Percentiles rank a stretch among this genome's conserved stretches.
Conservation (phyloP, 2,888 invertebrate species). For the Phengaris arion region DNA sequence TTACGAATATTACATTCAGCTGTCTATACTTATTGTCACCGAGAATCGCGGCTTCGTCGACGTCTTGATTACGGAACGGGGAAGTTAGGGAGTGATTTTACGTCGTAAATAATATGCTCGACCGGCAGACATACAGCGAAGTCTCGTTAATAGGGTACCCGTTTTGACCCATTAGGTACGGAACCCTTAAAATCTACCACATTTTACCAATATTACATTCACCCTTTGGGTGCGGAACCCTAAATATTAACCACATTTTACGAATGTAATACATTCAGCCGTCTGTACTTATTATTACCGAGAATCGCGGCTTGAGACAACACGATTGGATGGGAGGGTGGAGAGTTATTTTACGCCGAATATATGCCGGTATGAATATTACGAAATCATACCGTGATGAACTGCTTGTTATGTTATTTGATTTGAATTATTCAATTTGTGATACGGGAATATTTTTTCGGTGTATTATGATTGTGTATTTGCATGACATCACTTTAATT, state of each 20-base stretch:
- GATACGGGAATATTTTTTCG: not conserved
- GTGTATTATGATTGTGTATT: slow-evolving; percentile 11
- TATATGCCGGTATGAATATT: slow-evolving; percentile 35
- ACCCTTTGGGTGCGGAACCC: not conserved
- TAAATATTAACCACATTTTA: not conserved
- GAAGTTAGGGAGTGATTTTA: too few species aligned
- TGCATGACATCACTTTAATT: slow-evolving; percentile 6
- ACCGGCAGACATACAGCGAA: too few species aligned
- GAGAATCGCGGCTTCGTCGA: too few species aligned
- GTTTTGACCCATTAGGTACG: too few species aligned
- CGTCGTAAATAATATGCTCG: too few species aligned
- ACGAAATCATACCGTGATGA: slow-evolving; percentile 31
- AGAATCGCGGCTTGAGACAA: slow-evolving; percentile 41
- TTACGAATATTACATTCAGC: too few species aligned
- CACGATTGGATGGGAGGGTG: slow-evolving; percentile 46
- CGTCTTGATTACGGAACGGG: too few species aligned
- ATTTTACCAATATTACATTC: not conserved
- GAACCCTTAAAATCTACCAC: not conserved
- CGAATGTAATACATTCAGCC: not conserved
- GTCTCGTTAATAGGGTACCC: too few species aligned
- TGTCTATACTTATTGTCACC: too few species aligned
- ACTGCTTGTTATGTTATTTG: slow-evolving; percentile 32
- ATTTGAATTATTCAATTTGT: slow-evolving; percentile 27
- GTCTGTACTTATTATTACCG: slow-evolving; percentile 39
- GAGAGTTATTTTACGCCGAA: slow-evolving; percentile 32